Percentiles rank a stretch among this genome's conserved stretches.
Evolutionary conservation across 30 jellyfish, hydroid and myxozoan species (phyloP).

Genomic region (Rhopilema esculentum): DNA sequence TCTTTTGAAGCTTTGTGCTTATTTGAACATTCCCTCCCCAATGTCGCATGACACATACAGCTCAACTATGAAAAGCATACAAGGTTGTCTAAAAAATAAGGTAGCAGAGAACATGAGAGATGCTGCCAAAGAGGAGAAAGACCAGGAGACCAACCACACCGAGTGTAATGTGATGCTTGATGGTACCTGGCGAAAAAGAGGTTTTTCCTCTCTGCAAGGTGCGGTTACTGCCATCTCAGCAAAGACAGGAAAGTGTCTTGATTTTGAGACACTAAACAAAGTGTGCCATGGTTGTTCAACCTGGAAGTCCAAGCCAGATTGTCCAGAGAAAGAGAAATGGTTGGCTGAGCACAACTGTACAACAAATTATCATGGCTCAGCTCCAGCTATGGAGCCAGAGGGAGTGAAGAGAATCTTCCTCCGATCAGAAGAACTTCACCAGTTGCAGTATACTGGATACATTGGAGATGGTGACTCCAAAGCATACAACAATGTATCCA

Average conservation of each 20-base stretch:
- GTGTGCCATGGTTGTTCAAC: slow-evolving; percentile 7
- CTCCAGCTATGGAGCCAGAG: too few relatives aligned
- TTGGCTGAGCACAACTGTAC: slow-evolving; percentile 28
- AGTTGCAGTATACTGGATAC: slow-evolving; percentile 43
- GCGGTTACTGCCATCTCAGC: slow-evolving; percentile 54
- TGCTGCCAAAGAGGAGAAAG: slow-evolving; percentile 31
- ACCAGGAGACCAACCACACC: neutral
- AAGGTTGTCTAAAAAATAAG: neutral
- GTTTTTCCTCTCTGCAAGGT: slow-evolving; percentile 47
- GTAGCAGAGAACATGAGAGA: slow-evolving; percentile 6
- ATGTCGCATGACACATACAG: slow-evolving; percentile 41
- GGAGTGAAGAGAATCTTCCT: slow-evolving; percentile 33
- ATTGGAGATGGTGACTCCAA: slow-evolving; percentile 29
- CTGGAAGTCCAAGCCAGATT: slow-evolving; percentile 4
- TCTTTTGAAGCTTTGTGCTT: neutral
- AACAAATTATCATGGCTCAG: slow-evolving; percentile 33
- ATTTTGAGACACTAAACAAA: slow-evolving; percentile 37
- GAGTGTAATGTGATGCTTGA: neutral
- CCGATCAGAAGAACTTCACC: slow-evolving; percentile 13
- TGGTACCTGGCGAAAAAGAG: too few relatives aligned
- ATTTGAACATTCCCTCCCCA: too few relatives aligned
- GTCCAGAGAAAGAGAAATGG: slow-evolving; percentile 30
- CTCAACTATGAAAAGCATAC: slow-evolving; percentile 1
- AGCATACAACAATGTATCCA: neutral
- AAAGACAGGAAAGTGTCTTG: slow-evolving; percentile 30